phyloP scores from a whole-genome alignment of 2,797 vertebrate genomes.

The Pantherophis alleghaniensis region DNA sequence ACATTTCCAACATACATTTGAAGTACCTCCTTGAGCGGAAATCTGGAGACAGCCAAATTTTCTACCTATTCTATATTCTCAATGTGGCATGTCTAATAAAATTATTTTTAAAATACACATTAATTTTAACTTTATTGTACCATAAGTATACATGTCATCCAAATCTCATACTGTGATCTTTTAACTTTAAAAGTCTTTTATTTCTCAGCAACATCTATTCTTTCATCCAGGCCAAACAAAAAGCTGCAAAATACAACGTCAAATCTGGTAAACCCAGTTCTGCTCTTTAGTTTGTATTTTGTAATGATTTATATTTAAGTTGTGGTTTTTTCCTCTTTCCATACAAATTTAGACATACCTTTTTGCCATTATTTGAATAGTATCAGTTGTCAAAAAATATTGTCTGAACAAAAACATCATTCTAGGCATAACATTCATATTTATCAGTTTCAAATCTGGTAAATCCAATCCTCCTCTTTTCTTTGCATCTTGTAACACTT shows the following conservation, averaged over 20 bases:
- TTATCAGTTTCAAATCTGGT: neutral
- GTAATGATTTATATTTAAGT: neutral
- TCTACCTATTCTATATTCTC: neutral
- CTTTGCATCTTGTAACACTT: neutral
- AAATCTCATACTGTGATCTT: neutral
- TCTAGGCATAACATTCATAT: no score
- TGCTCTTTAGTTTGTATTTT: neutral
- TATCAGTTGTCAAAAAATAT: no score
- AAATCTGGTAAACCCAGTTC: neutral
- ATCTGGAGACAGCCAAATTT: neutral
- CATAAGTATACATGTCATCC: neutral
- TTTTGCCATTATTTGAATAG: no score
- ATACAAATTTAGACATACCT: no score
- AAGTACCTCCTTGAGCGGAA: no score
- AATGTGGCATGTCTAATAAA: neutral
- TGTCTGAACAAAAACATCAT: no score
- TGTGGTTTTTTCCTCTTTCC: no score
- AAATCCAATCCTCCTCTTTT: neutral
- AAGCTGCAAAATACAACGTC: neutral
- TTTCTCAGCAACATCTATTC: neutral
- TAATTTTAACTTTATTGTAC: neutral
- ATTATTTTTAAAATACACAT: neutral
- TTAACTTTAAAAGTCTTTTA: neutral
- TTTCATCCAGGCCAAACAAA: neutral
- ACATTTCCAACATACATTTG: neutral